phyloP scores from a whole-genome alignment of 2,113 vertebrate species.

The Macroglossus sobrinus region DNA sequence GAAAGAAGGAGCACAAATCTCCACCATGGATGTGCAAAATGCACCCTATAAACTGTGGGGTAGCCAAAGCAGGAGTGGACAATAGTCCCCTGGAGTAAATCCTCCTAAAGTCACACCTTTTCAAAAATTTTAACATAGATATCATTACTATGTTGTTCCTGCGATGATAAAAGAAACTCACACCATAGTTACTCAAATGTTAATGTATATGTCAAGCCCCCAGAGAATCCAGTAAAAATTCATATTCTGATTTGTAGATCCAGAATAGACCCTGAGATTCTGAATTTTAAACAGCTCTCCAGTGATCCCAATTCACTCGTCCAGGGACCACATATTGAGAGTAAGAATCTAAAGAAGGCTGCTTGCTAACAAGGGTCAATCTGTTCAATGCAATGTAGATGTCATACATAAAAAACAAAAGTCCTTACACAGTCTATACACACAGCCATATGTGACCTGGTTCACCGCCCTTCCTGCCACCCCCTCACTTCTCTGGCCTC shows the following conservation, averaged over 20 bases:
- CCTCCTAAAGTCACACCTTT: not conserved
- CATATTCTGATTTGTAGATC: not conserved
- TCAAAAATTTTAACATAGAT: not conserved
- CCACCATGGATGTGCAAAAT: not conserved
- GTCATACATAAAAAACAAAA: not conserved
- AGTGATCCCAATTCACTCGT: not conserved
- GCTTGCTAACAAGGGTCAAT: not conserved
- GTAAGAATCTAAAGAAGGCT: not conserved
- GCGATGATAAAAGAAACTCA: not conserved
- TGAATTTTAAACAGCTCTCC: not conserved
- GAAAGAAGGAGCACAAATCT: not conserved
- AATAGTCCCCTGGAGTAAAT: accelerated
- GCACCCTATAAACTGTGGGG: not conserved
- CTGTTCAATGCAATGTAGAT: not conserved
- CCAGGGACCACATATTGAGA: not conserved
- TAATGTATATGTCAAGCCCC: not conserved
- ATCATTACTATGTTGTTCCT: not conserved
- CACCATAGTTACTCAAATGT: not conserved
- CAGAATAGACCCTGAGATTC: not conserved
- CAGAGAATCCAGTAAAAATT: not conserved
- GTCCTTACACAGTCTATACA: not conserved
- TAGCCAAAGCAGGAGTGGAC: not conserved
- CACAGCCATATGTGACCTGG: too few species aligned
- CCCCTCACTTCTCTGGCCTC: not conserved
- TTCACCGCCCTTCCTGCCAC: not conserved